Conservation (phyloP, 2,888 invertebrate species). For the Daptonema setosum region DNA sequence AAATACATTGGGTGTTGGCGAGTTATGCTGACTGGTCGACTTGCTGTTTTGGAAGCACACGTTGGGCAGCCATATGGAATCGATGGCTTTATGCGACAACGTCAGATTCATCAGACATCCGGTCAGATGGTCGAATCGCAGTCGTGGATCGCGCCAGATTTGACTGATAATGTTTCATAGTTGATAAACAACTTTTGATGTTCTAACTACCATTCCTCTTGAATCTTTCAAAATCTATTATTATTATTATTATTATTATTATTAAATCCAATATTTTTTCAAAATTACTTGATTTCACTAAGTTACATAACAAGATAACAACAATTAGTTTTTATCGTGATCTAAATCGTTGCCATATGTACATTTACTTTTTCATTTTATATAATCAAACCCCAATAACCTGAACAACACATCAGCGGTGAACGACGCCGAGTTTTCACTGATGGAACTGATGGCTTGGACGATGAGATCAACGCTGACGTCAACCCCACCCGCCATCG, state of each 20-base stretch:
- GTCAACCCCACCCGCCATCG: background rate
- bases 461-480: background rate
- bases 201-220: background rate
- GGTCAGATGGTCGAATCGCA: slow-evolving; percentile 10
- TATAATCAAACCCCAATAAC: too few species aligned
- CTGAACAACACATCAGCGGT: slow-evolving; percentile 9
- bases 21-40: slow-evolving; percentile 5
- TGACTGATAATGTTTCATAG: slow-evolving; percentile 5
- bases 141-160: slow-evolving; percentile 10
- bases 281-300: too few species aligned
- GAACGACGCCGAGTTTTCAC: slow-evolving; percentile 10
- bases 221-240: background rate
- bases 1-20: slow-evolving; percentile 10
- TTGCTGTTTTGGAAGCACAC: slow-evolving; percentile 10
- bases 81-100: slow-evolving; percentile 18
- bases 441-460: slow-evolving; percentile 9
- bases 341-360: too few species aligned
- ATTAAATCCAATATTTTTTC: background rate
- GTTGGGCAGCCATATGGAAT: slow-evolving; percentile 22
- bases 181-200: background rate
- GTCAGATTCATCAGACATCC: slow-evolving; percentile 12
- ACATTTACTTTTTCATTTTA: too few species aligned
- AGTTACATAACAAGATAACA: too few species aligned
- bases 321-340: too few species aligned
- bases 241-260: background rate